Percentiles rank a stretch among this genome's conserved stretches.
These are phyloP conservation scores for Tenthredo livida DNA, from an alignment of 2,888 invertebrate species.

Conservation along the genomic window DNA sequence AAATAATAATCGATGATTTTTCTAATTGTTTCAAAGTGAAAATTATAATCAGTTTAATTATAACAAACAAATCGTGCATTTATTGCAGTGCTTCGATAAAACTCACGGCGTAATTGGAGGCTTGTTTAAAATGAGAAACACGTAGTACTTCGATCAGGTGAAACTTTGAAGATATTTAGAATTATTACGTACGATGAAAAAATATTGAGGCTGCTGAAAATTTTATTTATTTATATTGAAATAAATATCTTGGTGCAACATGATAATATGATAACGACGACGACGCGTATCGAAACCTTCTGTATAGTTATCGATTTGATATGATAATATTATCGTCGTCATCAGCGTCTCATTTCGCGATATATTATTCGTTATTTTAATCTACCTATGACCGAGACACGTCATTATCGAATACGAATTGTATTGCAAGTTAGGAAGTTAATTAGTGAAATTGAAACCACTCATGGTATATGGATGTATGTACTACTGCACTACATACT, in stretches of 20 bases:
- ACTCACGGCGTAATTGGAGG: background rate
- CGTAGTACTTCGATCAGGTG: background rate
- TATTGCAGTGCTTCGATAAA: slow-evolving; percentile 7
- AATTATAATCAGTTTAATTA: background rate
- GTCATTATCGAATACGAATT: background rate
- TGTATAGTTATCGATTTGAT: slow-evolving; percentile 33
- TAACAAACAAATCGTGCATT: background rate
- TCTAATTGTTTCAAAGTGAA: background rate
- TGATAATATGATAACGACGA: slow-evolving; percentile 16
- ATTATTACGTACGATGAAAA: background rate
- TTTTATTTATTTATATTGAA: background rate
- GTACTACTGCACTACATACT: background rate
- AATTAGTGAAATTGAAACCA: slow-evolving; percentile 33
- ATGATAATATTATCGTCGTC: slow-evolving; percentile 11
- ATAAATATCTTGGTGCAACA: background rate
- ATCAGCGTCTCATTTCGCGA: background rate
- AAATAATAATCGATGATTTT: background rate
- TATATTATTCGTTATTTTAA: background rate
- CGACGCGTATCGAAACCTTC: slow-evolving; percentile 34
- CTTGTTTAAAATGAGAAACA: background rate
- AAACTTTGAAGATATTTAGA: background rate
- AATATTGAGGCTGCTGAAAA: background rate
- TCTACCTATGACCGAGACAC: background rate
- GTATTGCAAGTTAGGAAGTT: background rate
- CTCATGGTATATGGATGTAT: background rate